Conservation (phyloP, 2,888 invertebrate species). For the Chymomyza caudatula region DNA sequence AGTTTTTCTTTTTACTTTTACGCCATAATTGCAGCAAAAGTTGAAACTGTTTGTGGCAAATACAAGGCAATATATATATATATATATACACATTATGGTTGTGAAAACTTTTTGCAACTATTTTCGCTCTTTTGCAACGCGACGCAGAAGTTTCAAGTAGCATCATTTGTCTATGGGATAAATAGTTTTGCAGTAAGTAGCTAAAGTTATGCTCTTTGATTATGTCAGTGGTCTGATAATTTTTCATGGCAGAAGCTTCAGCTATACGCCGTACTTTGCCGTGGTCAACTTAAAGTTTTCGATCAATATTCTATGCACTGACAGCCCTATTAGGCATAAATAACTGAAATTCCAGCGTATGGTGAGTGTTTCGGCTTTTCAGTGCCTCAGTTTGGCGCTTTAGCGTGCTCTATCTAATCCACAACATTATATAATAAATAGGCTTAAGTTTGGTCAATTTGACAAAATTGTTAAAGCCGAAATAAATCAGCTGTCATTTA, state of each 20-base stretch:
- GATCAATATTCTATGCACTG: slow-evolving; percentile 1
- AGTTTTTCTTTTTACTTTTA: neutral
- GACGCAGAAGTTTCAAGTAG: slow-evolving; percentile 40
- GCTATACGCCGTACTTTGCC: neutral
- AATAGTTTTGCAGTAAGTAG: slow-evolving; percentile 69
- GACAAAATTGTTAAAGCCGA: slow-evolving; percentile 69
- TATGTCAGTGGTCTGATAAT: slow-evolving; percentile 58
- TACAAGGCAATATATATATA: neutral
- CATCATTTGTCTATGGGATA: slow-evolving; percentile 71
- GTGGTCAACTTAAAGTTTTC: neutral
- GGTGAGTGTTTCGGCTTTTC: neutral
- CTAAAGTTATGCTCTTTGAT: slow-evolving; percentile 70
- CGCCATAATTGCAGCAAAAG: slow-evolving; percentile 68
- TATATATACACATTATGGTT: neutral
- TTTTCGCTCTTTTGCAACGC: neutral
- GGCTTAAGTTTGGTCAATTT: slow-evolving; percentile 72
- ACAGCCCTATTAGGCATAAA: neutral
- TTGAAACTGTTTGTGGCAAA: slow-evolving; percentile 33
- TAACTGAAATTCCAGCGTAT: neutral
- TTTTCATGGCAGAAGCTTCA: slow-evolving; percentile 47
- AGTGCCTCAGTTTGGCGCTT: neutral
- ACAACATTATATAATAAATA: slow-evolving; percentile 67
- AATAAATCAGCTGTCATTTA: slow-evolving; percentile 70
- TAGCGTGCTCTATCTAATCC: neutral
- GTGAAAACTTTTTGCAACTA: slow-evolving; percentile 7